Base-by-base conservation (phyloP, 2,797 vertebrate genomes). In the Sebastes iracundus region DNA sequence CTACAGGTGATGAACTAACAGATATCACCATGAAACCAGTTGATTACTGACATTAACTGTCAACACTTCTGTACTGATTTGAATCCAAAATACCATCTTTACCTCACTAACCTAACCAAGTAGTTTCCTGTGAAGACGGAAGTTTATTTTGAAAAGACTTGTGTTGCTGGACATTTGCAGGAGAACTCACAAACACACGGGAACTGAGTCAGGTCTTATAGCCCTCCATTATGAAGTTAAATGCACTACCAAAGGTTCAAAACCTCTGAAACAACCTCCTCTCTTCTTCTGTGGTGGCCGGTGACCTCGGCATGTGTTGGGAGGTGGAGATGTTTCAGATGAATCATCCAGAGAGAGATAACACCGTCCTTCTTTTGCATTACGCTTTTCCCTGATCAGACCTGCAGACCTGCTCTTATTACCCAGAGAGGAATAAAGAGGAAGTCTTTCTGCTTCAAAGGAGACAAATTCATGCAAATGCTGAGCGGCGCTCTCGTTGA, bases 401-500 rank as follows among this genome's bases (percentile, higher is more conserved):
- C 1, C 23, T 33, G 73, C 76, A 52, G 73, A 72, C 49, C 63
- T 38, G 79, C 74, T 20, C 56, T 25, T 12, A 66, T 81, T 16
- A 63, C 80, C 85, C 74, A 83, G 59, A 76, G 68, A 83, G 86
- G 81, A 90, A 78, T 90, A 88, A 90, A 64, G 82, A 82, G 76
- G 62, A 67, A 87, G 87, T 74, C 66, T 55, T 65, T 75, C 81
- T 10, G 1, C 61, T 90, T 90, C 81, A 93, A 91, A 91, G 81
- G 64, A 84, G 79, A 73, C 79, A 55, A 23, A 33, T 77, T 88
- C 83, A 93, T 92, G 93, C 88, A 93, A 93, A 93, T 75, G 69
- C 83, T 38, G 80, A 53, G 60, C 20, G 1, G 22, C 60, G 80
- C 81, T 30, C 56, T 82, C 53, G 14, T 46, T 64, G 75, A 87